Evolutionary conservation across 2,113 vertebrate genomes (phyloP).

Genomic region (Etheostoma spectabile): DNA sequence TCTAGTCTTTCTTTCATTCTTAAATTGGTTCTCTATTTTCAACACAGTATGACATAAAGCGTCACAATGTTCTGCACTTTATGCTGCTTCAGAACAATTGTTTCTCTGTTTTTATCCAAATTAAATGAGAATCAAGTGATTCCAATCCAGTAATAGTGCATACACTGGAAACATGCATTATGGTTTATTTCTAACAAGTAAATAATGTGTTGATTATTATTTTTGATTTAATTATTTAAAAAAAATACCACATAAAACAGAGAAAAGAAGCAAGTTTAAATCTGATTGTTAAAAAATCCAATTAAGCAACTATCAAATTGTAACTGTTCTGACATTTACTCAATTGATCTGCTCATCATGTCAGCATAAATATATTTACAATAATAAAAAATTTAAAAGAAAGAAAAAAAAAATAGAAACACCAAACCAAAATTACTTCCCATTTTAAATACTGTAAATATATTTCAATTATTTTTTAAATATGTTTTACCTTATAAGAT

Average conservation of each 20-base stretch:
- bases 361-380: neutral
- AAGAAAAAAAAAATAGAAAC: neutral
- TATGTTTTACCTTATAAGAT: neutral
- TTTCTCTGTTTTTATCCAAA: slow-evolving; percentile 4
- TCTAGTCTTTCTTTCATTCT: slow-evolving; percentile 58
- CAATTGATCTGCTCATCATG: neutral
- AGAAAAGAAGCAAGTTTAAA: slow-evolving; percentile 2
- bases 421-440: neutral
- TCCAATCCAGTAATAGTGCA: neutral
- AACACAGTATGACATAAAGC: slow-evolving; percentile 16
- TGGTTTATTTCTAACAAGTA: slow-evolving; percentile 16
- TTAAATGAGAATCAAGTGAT: slow-evolving; percentile 3
- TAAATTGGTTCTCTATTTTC: slow-evolving; percentile 39
- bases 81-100: slow-evolving; percentile 20
- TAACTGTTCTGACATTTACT: neutral
- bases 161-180: slow-evolving; percentile 6
- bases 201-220: neutral
- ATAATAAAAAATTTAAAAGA: neutral
- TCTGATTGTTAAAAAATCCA: too few relatives aligned
- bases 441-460: neutral
- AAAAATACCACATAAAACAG: neutral
- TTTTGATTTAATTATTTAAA: neutral
- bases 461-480: too few relatives aligned
- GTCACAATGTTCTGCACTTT: slow-evolving; percentile 27
- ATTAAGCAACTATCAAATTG: neutral